Base-by-base conservation (phyloP, 1,140 invertebrate genomes). In the Yoshiicerus persimilis region DNA sequence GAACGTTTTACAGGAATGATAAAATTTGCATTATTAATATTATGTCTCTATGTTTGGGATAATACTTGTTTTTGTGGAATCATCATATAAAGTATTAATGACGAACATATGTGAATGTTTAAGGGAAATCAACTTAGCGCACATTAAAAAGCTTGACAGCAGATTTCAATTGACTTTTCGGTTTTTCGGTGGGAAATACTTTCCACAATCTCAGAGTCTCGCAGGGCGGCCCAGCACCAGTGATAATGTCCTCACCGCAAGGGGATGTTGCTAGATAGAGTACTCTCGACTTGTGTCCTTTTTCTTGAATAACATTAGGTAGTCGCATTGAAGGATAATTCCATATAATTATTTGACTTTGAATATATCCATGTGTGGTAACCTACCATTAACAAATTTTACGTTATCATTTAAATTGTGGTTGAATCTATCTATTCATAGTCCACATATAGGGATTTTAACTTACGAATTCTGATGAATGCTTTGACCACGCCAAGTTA, bases 171-270 rank as follows among this genome's bases (percentile, higher is more conserved):
- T 38, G 75, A n/a, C 9, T 38, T 38, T 38, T 38, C 9, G 16
- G 75, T 4, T 34, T 80, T 36, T 20, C 32, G 1, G 75, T 4
- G 8, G 75, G 75, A 92, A 99, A 99, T 0, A 99, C 98, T 94
- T 99, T 99, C 99, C 99, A 99, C 93, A 99, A 99, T n/a, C 99
- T 94, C 4, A 99, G 93, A 0, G 99, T 99, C 93, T 99, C 99
- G n/a, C 34, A 34, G 2, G 75, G 75, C 93, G 99, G 99, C 0
- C 99, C 99, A 27, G 99, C 99, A 8, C 99, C 99, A 0, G 99
- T 99, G 0, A 99, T 99, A 90, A 99, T 99, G 1, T 98, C 97
- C 92, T 99, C 98, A 25, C 99, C 99, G 93, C 99, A 98, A 0
- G 99, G 99, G 38, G 98, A 99, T 94, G 99, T 96, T 0, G 99